Evolutionary conservation across 2,797 vertebrate species (phyloP).

Genomic region (Clarias fuscus): DNA sequence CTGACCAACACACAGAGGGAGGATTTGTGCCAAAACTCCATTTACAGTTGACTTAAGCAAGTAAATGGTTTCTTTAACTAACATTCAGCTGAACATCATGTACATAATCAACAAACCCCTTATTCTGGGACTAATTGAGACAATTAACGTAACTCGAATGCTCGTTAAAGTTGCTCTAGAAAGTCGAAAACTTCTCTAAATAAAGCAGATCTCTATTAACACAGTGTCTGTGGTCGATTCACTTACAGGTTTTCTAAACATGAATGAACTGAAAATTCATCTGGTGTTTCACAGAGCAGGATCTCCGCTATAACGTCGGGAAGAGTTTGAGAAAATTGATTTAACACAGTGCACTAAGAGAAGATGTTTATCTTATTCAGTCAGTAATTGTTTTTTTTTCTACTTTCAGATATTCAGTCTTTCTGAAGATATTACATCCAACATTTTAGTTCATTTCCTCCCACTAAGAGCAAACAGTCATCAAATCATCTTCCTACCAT

Average conservation of each 20-base stretch:
- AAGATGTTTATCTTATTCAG: neutral
- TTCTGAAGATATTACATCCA: neutral
- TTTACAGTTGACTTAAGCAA: neutral
- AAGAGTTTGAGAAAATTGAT: neutral
- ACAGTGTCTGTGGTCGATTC: conserved; percentile 16
- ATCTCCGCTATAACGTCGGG: neutral
- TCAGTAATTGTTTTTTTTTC: neutral
- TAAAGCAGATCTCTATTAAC: neutral
- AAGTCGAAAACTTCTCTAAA: neutral
- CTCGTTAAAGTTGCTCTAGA: neutral
- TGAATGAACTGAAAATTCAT: neutral
- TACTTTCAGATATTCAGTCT: conserved; percentile 4
- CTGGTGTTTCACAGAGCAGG: neutral
- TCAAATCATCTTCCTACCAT: neutral
- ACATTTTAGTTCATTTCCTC: neutral
- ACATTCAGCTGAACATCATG: neutral
- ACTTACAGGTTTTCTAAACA: neutral
- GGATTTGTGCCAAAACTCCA: conserved; percentile 1
- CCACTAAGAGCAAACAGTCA: neutral
- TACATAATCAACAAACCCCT: neutral
- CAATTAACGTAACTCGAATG: neutral
- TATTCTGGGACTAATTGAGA: neutral
- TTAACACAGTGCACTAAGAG: neutral
- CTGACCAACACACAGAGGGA: neutral
- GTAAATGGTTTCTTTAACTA: neutral